phyloP scores from a whole-genome alignment of 2,888 invertebrate species.

The Drosophila pseudotalamancana region DNA sequence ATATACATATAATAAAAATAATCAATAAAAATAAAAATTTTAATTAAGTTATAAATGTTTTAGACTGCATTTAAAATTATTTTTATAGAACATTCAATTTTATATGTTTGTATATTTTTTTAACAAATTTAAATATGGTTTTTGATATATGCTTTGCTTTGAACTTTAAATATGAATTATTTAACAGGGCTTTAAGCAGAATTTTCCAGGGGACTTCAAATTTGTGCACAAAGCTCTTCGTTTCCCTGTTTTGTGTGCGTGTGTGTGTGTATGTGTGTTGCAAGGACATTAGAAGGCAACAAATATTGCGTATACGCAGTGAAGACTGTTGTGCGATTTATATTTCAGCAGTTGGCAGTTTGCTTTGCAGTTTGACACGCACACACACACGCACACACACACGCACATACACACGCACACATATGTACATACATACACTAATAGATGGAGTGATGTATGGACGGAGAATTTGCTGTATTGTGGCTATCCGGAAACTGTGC shows the following conservation, averaged over 20 bases:
- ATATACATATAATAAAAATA: no score
- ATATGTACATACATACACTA: slow-evolving; percentile 10
- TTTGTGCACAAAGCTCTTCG: background rate
- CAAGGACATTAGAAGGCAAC: slow-evolving; percentile 22
- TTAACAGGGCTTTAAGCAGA: no score
- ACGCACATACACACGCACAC: background rate
- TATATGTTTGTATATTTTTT: no score
- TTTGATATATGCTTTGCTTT: no score
- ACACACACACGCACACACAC: slow-evolving; percentile 8
- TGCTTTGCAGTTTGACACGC: slow-evolving; percentile 51
- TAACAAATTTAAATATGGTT: background rate
- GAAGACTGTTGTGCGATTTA: slow-evolving; percentile 49
- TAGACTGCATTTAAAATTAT: no score
- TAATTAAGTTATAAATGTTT: no score
- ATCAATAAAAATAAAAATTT: no score
- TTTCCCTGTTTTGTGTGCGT: background rate
- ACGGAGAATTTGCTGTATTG: slow-evolving; percentile 39
- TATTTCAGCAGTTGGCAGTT: slow-evolving; percentile 49
- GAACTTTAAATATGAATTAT: no score
- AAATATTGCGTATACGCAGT: slow-evolving; percentile 58
- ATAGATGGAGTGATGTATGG: slow-evolving; percentile 52
- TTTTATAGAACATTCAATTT: no score
- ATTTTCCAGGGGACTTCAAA: slow-evolving; percentile 1
- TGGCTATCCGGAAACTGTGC: slow-evolving; percentile 46
- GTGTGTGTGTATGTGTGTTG: background rate